Evolutionary conservation across 2,113 vertebrate genomes (phyloP), one percentile per base, ranked within the genome.

Genomic region (Pseudois nayaur): DNA sequence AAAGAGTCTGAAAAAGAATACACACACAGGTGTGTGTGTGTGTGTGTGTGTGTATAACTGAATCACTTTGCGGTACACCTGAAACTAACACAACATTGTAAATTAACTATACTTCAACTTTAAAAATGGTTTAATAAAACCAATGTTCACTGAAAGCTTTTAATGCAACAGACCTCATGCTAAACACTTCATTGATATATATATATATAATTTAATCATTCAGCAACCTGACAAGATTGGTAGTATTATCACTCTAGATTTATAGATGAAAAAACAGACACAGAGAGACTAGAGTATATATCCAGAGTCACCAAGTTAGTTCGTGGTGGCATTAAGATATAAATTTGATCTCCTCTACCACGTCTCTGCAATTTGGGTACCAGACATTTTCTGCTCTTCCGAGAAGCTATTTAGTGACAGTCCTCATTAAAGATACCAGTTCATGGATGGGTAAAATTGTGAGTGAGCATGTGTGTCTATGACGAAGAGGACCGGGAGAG

Each of bases 381-480:
- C 92, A 97, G 89, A 87, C 60, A 96, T 45, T 82, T 91, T 89
- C 91, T 94, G 25, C 91, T 90, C 79, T 50, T 87, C 86, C 16
- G 94, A 31, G 94, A 87, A 89, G 29, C 79, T 54, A 19, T 23
- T 88, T 19, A 78, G 5, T 29, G 54, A 57, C 29, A 67, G 54
- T 74, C 23, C 29, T 84, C n/a, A 11, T 21, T 78, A 55, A 91
- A 91, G 33, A 82, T 36, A 45, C 10, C 43, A 55, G 23, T 50
- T 74, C 15, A 48, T 84, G 67, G 7, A 71, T 3, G 62, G 29
- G 25, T 27, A 71, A 54, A 60, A 71, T 3, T 16, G 40, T 43
- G n/a, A 81, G 25, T 54, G 40, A 76, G 62, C 21, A 17, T 16
- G 3, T 78, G 33, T 52, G 27, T 3, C 19, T 6, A 12, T 0